These are phyloP conservation scores for Pristionchus exspectatus DNA, from an alignment of 2,888 invertebrate genomes.

Conservation along the genomic window DNA sequence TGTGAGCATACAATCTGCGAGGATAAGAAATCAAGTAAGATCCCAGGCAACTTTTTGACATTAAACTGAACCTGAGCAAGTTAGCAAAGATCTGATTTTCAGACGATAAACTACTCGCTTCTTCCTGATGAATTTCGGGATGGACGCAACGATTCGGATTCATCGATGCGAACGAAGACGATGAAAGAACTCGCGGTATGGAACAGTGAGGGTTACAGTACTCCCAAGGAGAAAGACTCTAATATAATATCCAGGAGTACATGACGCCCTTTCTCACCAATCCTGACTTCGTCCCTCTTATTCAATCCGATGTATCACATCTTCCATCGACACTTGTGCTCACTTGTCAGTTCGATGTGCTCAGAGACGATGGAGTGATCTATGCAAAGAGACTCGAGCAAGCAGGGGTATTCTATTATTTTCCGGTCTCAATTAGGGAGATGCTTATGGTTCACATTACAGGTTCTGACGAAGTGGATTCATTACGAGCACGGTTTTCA, in stretches of 20 bases:
- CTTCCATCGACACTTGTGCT: slow-evolving; percentile 79
- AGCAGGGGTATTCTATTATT: slow-evolving; percentile 50
- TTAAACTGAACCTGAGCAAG: too few relatives aligned
- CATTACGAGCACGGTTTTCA: slow-evolving; percentile 71
- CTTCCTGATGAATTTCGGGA: not conserved
- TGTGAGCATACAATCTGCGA: slow-evolving; percentile 53
- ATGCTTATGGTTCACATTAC: not conserved
- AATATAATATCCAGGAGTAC: slow-evolving; percentile 58
- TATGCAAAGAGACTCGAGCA: slow-evolving; percentile 78
- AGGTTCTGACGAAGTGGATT: slow-evolving; percentile 72
- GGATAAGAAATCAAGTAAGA: slow-evolving; percentile 55
- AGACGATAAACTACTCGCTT: slow-evolving; percentile 24
- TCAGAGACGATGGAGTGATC: slow-evolving; percentile 79
- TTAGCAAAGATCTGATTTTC: too few relatives aligned
- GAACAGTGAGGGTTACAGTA: too few relatives aligned
- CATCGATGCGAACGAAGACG: not conserved
- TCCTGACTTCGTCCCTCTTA: slow-evolving; percentile 79
- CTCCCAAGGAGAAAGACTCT: too few relatives aligned
- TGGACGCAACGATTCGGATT: not conserved
- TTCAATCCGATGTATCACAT: slow-evolving; percentile 67
- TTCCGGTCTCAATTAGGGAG: not conserved
- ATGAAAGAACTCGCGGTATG: not conserved
- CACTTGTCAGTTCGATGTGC: slow-evolving; percentile 80
- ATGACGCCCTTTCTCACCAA: slow-evolving; percentile 69
- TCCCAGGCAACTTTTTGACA: too few relatives aligned